phyloP scores from a whole-genome alignment of 2,888 invertebrate genomes.

The Peribatodes rhomboidaria region DNA sequence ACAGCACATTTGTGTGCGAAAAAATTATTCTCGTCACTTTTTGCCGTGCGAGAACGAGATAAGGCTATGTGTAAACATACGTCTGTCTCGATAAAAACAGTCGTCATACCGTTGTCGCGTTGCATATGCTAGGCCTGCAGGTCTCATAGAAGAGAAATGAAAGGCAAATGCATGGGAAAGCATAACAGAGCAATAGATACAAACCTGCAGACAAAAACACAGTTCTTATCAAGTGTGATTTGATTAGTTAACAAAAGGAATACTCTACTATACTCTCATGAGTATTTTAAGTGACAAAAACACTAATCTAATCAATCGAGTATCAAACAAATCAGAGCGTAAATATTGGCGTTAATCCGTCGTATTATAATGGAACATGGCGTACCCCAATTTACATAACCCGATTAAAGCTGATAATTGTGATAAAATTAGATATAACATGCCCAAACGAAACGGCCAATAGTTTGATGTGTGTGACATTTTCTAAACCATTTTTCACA shows the following conservation, averaged over 20 bases:
- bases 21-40: no score
- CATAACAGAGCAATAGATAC: neutral
- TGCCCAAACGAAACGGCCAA: neutral
- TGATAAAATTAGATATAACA: slow-evolving; percentile 20
- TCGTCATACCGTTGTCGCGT: no score
- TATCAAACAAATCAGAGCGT: slow-evolving; percentile 13
- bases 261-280: neutral
- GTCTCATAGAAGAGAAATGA: no score
- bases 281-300: neutral
- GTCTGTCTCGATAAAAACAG: no score
- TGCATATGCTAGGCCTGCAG: no score
- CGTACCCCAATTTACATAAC: slow-evolving; percentile 21
- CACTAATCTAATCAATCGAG: slow-evolving; percentile 4
- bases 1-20: no score
- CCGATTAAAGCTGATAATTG: slow-evolving; percentile 17
- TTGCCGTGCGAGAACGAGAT: no score
- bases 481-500: no score
- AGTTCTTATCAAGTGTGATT: slow-evolving; percentile 1
- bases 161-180: no score
- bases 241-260: neutral
- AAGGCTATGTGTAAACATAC: no score
- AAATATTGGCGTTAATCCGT: slow-evolving; percentile 3
- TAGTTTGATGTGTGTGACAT: neutral
- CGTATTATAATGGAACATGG: slow-evolving; percentile 18
- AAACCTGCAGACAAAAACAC: neutral